Conservation (phyloP, 2,113 vertebrate species). For the Pipa parva region DNA sequence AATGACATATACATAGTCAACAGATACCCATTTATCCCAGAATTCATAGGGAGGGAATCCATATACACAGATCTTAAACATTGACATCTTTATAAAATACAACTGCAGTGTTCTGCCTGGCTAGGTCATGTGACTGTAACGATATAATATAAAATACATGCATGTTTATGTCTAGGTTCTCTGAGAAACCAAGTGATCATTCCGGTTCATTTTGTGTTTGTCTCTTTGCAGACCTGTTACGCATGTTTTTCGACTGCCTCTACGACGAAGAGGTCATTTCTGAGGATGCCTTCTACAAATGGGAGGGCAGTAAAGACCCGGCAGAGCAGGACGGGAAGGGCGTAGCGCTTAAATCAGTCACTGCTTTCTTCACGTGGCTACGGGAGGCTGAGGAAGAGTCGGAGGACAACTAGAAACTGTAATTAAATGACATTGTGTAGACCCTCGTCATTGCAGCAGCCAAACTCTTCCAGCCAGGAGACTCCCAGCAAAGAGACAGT, state of each 20-base stretch:
- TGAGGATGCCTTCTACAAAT: constrained; percentile 95
- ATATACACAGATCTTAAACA: too few relatives aligned
- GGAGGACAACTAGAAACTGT: constrained; percentile 86
- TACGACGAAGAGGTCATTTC: constrained; percentile 98
- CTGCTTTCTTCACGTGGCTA: constrained; percentile 94
- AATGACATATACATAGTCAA: too few relatives aligned
- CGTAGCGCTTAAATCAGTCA: constrained; percentile 92
- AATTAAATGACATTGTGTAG: constrained; percentile 45
- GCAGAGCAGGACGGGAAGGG: constrained; percentile 91
- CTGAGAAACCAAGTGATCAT: too few relatives aligned
- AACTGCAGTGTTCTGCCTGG: too few relatives aligned
- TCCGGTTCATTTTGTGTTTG: too few relatives aligned
- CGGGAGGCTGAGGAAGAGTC: constrained; percentile 97
- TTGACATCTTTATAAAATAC: too few relatives aligned
- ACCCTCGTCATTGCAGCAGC: neutral
- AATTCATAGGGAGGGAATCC: too few relatives aligned
- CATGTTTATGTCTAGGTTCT: too few relatives aligned
- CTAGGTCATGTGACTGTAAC: too few relatives aligned
- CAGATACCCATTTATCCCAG: too few relatives aligned
- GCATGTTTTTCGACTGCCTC: constrained; percentile 98
- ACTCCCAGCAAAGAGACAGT: constrained; percentile 51
- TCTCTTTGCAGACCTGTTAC: constrained; percentile 74
- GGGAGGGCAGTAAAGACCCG: constrained; percentile 93
- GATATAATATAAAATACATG: too few relatives aligned
- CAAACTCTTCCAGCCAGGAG: neutral